Conservation (phyloP, 2,888 invertebrate species). For the Agriopis leucophaearia region DNA sequence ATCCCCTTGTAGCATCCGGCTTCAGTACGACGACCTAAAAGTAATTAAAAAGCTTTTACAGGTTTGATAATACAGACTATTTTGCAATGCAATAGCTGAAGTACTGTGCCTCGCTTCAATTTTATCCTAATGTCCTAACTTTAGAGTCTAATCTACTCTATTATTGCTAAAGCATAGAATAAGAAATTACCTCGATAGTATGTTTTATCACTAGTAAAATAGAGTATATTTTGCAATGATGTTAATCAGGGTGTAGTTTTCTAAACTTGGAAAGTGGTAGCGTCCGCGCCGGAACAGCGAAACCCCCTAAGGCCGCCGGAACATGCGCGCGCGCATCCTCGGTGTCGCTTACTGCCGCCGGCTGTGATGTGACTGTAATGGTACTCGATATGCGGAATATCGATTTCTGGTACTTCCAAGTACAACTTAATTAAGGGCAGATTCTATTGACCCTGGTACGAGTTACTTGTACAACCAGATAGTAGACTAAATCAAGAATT, state of each 20-base stretch:
- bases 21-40: conserved; percentile 41
- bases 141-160: conserved; percentile 21
- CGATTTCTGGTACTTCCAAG: conserved; percentile 56
- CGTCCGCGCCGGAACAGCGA: conserved; percentile 71
- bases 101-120: not conserved
- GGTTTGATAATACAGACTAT: conserved; percentile 1
- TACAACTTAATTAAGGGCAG: conserved; percentile 38
- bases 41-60: conserved; percentile 6
- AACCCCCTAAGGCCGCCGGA: conserved; percentile 83
- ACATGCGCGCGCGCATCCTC: conserved; percentile 79
- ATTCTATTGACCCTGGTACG: not conserved
- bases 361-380: conserved; percentile 70
- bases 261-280: conserved; percentile 26
- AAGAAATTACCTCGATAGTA: not conserved
- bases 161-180: not conserved
- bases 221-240: conserved; percentile 28
- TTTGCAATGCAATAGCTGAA: not conserved
- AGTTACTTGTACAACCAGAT: not conserved
- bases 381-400: conserved; percentile 62
- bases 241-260: conserved; percentile 4
- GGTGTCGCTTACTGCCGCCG: conserved; percentile 72
- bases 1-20: conserved; percentile 60
- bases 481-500: too few species aligned
- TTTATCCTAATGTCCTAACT: not conserved
- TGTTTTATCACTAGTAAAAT: not conserved